These are phyloP conservation scores for Tortricodes alternella DNA, from an alignment of 2,888 invertebrate genomes.

Conservation along the genomic window DNA sequence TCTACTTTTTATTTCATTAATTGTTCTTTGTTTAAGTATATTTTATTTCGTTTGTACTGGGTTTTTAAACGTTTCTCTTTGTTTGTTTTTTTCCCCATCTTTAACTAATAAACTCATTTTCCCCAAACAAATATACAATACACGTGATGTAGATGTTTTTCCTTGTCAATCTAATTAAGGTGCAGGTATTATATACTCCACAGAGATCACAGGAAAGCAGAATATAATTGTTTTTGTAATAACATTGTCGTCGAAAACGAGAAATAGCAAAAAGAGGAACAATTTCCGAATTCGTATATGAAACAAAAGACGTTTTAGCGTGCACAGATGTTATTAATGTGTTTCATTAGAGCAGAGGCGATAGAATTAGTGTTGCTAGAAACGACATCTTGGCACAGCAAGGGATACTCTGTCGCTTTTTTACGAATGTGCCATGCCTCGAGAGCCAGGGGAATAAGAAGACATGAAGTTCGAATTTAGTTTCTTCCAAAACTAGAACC, in stretches of 20 bases:
- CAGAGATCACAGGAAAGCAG: not conserved
- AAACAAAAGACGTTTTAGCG: conserved; percentile 64
- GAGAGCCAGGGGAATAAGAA: too few relatives aligned
- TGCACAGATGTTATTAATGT: conserved; percentile 67
- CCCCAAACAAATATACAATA: too few relatives aligned
- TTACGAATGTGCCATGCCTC: too few relatives aligned
- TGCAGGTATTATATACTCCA: not conserved
- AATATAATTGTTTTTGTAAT: conserved; percentile 14
- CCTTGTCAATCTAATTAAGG: not conserved
- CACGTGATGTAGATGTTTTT: not conserved
- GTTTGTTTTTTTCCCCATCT: too few relatives aligned
- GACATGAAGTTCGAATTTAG: too few relatives aligned
- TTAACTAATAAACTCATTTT: too few relatives aligned
- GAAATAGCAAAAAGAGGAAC: conserved; percentile 41
- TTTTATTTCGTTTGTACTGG: too few relatives aligned
- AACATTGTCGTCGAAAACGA: conserved; percentile 11
- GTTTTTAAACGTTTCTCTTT: too few relatives aligned
- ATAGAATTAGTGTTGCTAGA: conserved; percentile 28
- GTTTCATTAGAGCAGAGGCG: conserved; percentile 56
- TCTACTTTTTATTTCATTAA: too few relatives aligned
- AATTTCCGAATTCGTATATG: conserved; percentile 54
- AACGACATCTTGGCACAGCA: not conserved
- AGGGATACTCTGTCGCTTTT: not conserved
- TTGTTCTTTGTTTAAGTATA: too few relatives aligned
- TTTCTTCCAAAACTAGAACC: too few relatives aligned